Evolutionary conservation across 2,888 invertebrate genomes (phyloP), one percentile per base, ranked within the genome.

Genomic region (Laspeyria flexula): DNA sequence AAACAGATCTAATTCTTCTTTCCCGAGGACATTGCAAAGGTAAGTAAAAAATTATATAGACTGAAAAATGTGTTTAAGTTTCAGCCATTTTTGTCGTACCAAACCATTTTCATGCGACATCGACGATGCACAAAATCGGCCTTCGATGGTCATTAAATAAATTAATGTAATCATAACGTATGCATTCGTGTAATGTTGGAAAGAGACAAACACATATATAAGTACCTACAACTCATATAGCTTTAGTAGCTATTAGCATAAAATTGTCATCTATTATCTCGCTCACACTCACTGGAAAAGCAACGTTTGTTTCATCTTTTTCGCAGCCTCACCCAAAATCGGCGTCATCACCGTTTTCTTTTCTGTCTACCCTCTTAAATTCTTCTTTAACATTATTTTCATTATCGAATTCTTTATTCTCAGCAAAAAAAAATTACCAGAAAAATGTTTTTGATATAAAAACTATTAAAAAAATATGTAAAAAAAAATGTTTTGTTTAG

Each of bases 221-320:
- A 6, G 6, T 15, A 15, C 7, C 15, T 23, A 23, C 38, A 11
- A 18, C 13, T 33, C 33, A 21, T 13, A 10, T 39, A 50, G 29
- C 16, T 33, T 34, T 65, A 55, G 51, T 65, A 63, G 51, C 71
- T 73, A 74, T 74, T 71, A 73, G 62, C 71, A 68, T 72, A 72
- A 74, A 79, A 77, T 74, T 70, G 68, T 59, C 60, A 60, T 69
- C 69, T 75, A 55, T 60, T 73, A 74, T 87, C 87, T 88, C 87
- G 75, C 85, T 88, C 83, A 81, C 88, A 81, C 88, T 79, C 55
- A 60, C 54, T 52, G 55, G 46, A 61, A 60, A 39, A 33, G 46
- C 47, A 55, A 67, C 57, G 51, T 37, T 60, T 62, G 71, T 70
- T 73, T 73, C 64, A 62, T 61, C 57, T 59, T 65, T 59, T 61